Conservation (phyloP, 2,113 vertebrate genomes). For the Erythrocercus mccallii region DNA sequence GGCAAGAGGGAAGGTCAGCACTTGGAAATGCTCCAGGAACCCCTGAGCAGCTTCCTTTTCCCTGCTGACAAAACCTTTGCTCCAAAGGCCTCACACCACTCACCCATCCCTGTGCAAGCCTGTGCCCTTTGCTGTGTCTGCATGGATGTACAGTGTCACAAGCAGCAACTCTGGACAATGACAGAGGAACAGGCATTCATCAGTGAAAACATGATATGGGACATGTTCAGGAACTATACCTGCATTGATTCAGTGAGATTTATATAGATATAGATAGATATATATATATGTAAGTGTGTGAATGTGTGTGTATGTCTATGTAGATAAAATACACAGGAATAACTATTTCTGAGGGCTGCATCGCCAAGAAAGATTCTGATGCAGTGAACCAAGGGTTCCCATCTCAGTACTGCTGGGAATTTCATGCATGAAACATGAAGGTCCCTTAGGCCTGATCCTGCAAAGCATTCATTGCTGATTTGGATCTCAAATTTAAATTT, state of each 20-base stretch:
- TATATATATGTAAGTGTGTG: not conserved
- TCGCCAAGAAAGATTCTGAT: not conserved
- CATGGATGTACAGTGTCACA: conserved; percentile 63
- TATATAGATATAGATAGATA: conserved; percentile 8
- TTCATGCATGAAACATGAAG: not conserved
- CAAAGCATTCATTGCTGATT: not conserved
- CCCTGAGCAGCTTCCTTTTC: not conserved
- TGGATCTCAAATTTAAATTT: not conserved
- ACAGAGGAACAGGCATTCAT: conserved; percentile 50
- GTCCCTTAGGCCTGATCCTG: not conserved
- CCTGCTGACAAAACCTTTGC: not conserved
- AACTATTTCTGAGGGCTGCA: not conserved
- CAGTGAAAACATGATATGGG: not conserved
- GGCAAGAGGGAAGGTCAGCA: not conserved
- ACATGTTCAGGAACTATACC: conserved; percentile 31
- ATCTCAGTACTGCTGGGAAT: not conserved
- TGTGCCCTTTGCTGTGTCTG: conserved; percentile 59
- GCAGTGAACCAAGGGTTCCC: not conserved
- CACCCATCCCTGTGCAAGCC: conserved; percentile 40
- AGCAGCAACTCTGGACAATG: conserved; percentile 46
- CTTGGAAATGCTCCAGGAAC: not conserved
- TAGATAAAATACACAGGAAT: conserved; percentile 15
- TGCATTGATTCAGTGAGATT: conserved; percentile 48
- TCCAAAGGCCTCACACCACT: not conserved
- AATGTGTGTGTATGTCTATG: conserved; percentile 28